Conservation (phyloP, 2,113 vertebrate species). For the Pollachius pollachius region DNA sequence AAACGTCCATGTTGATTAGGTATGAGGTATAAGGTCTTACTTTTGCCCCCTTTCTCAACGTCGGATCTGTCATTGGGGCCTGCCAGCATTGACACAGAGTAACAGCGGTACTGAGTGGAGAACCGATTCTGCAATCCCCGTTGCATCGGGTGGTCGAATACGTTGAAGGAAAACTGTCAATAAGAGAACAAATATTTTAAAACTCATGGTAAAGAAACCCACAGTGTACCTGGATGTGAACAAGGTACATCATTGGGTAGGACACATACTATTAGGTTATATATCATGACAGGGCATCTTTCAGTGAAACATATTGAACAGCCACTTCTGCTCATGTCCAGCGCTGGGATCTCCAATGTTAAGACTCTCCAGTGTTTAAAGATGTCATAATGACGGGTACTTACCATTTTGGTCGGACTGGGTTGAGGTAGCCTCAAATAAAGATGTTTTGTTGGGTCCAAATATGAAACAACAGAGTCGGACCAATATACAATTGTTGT, state of each 20-base stretch:
- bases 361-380: background rate
- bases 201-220: no score
- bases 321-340: conserved; percentile 16
- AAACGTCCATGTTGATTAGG: background rate
- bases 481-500: conserved; percentile 31
- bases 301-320: conserved; percentile 3
- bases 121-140: conserved; percentile 96
- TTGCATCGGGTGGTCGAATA: conserved; percentile 92
- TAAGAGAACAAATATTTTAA: background rate
- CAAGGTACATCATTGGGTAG: background rate
- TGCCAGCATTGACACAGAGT: conserved; percentile 96
- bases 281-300: conserved; percentile 59
- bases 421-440: no score
- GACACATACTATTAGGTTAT: background rate
- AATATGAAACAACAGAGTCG: no score
- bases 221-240: background rate
- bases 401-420: no score
- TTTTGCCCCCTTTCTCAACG: conserved; percentile 99
- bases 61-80: conserved; percentile 98
- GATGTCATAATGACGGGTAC: background rate
- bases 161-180: conserved; percentile 91
- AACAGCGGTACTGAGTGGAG: conserved; percentile 97
- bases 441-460: no score
- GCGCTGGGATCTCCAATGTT: background rate
- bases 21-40: conserved; percentile 62